These are phyloP conservation scores for Drosophila mercatorum DNA, from an alignment of 2,888 invertebrate species.

Conservation along the genomic window DNA sequence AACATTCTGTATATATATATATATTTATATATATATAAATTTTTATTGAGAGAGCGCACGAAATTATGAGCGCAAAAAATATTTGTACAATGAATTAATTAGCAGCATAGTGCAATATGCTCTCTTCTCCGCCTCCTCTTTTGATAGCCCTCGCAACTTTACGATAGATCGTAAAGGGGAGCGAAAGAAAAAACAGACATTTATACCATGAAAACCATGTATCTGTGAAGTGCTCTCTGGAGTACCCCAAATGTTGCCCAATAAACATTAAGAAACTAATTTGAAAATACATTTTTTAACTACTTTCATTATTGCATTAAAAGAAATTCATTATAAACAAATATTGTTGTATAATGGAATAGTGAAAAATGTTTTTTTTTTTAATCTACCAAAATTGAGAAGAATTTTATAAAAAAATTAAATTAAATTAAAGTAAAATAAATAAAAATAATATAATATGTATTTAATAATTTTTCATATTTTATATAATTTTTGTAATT, in stretches of 20 bases:
- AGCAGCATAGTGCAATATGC: conserved; percentile 52
- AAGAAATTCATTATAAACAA: neutral
- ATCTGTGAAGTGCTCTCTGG: conserved; percentile 6
- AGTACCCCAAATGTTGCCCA: conserved; percentile 2
- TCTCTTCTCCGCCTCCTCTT: conserved; percentile 11
- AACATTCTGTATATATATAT: conserved; percentile 12
- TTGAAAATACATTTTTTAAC: neutral
- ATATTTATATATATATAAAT: conserved; percentile 14
- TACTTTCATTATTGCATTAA: neutral
- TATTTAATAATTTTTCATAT: no score
- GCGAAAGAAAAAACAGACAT: neutral
- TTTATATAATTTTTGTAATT: no score
- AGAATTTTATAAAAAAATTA: no score
- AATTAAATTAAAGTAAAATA: no score
- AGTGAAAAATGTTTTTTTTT: neutral
- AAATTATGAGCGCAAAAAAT: conserved; percentile 39
- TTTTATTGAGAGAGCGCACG: conserved; percentile 13
- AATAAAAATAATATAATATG: no score
- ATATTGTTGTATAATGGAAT: neutral
- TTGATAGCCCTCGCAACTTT: conserved; percentile 41
- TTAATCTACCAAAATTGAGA: neutral
- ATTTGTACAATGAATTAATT: conserved; percentile 69
- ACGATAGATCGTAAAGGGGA: conserved; percentile 25
- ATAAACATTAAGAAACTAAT: conserved; percentile 5
- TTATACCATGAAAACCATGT: neutral